Evolutionary conservation across 1,140 invertebrate genomes (phyloP).

Genomic region (Orius insidiosus): DNA sequence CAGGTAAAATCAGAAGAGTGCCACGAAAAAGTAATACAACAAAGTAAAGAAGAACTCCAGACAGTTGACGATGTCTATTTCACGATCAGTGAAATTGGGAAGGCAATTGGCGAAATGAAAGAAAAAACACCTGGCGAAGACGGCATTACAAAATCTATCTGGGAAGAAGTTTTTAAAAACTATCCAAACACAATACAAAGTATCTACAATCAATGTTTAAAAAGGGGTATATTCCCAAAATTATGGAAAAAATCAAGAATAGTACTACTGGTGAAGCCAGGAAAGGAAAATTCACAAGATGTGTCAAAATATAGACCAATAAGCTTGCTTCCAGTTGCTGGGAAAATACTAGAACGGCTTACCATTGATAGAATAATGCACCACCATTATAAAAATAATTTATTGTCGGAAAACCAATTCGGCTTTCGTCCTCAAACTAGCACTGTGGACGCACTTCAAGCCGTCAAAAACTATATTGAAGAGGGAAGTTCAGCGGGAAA

Average conservation of each 20-base stretch:
- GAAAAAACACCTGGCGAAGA: constrained; percentile 1
- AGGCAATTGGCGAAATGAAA: not conserved
- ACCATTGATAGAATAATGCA: constrained; percentile 4
- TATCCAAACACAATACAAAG: not conserved
- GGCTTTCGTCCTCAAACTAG: constrained; percentile 3
- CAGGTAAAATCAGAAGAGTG: no score
- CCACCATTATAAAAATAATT: not conserved
- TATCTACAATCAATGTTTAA: constrained; percentile 1
- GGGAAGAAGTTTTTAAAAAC: not conserved
- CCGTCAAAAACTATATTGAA: no score
- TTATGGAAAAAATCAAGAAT: constrained; percentile 3
- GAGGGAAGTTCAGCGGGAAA: no score
- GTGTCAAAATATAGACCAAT: constrained; percentile 4
- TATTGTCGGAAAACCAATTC: constrained; percentile 1
- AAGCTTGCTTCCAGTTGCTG: constrained; percentile 1
- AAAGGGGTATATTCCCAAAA: not conserved
- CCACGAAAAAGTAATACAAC: not conserved
- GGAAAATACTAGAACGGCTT: constrained; percentile 5
- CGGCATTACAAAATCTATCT: not conserved
- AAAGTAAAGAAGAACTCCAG: not conserved
- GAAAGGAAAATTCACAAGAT: not conserved
- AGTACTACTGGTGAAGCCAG: not conserved
- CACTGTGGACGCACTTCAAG: no score
- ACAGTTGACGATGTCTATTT: not conserved
- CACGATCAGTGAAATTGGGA: not conserved